Conservation (phyloP, 2,888 invertebrate species). For the Noctuana brunneofusca region DNA sequence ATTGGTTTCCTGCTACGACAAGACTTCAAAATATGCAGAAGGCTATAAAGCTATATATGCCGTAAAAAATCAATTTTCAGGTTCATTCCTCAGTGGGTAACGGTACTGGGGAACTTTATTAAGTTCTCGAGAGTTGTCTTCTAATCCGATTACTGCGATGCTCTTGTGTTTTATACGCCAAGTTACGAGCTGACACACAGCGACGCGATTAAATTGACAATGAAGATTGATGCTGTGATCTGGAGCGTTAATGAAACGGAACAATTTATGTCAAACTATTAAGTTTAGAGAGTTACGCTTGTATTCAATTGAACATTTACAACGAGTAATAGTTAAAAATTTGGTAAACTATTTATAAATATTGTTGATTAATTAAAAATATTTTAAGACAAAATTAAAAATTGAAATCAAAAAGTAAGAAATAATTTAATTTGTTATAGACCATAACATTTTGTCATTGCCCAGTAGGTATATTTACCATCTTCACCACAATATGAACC, state of each 20-base stretch:
- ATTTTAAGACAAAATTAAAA: too few relatives aligned
- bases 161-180: constrained; percentile 27
- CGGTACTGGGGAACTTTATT: constrained; percentile 41
- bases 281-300: not conserved
- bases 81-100: not conserved
- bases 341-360: too few relatives aligned
- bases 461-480: too few relatives aligned
- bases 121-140: constrained; percentile 40
- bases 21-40: not conserved
- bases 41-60: not conserved
- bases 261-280: constrained; percentile 1
- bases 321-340: too few relatives aligned
- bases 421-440: too few relatives aligned
- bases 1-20: not conserved
- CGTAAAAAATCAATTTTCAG: not conserved
- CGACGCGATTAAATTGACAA: constrained; percentile 28
- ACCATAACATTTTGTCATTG: too few relatives aligned
- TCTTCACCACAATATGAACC: too few relatives aligned
- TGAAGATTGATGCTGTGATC: constrained; percentile 27
- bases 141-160: constrained; percentile 47
- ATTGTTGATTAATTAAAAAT: not conserved
- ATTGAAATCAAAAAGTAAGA: too few relatives aligned
- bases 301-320: not conserved
- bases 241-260: constrained; percentile 20
- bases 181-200: constrained; percentile 24